Base-by-base conservation (phyloP, 2,113 vertebrate genomes). In the Leucopternis melanops region DNA sequence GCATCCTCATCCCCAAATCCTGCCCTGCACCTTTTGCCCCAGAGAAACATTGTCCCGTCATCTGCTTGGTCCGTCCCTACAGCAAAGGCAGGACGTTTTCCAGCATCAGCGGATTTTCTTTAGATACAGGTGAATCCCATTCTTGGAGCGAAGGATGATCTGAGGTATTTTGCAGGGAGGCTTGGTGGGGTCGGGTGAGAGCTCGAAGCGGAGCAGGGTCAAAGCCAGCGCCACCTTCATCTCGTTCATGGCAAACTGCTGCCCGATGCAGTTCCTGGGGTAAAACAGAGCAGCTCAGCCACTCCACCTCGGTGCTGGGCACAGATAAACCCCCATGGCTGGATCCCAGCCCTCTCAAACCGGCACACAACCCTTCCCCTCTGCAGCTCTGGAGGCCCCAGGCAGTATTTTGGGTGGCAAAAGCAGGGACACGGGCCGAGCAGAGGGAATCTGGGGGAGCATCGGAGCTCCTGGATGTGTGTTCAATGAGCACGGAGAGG, bases 231-330 rank as follows among this genome's bases (percentile, higher is more conserved):
- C 98, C 61, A 98, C 98, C 95, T 99, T 99, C 97, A 99, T 96
- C 97, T 99, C 98, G 1, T 98, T 99, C 98, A 99, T 98, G 88
- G 99, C 98, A 34, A 99, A 99, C 78, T 91, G 98, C 97, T 99
- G 99, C 57, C 99, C 99, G 3, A 99, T 99, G 98, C 99, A 99
- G 84, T 99, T 99, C 96, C 99, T 99, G 91, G 11, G 5, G 82
- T 66, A 25, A 77, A 49, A 90, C 2, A 5, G 20, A 73, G 62
- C 57, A 36, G 36, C 36, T 93, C 74, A 65, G 90, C 32, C 88
- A 49, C 17, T 13, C 5, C 42, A n/a, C 0, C 15, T 15, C 66
- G 7, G 36, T 1, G 55, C 44, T 38, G 88, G 88, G 63, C 81
- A 49, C 81, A 19, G 54, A 26, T 17, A 86, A 65, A 71, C 3